These are phyloP conservation scores for Acanthosepion pharaonis DNA, from an alignment of 2,888 invertebrate genomes.

Conservation along the genomic window DNA sequence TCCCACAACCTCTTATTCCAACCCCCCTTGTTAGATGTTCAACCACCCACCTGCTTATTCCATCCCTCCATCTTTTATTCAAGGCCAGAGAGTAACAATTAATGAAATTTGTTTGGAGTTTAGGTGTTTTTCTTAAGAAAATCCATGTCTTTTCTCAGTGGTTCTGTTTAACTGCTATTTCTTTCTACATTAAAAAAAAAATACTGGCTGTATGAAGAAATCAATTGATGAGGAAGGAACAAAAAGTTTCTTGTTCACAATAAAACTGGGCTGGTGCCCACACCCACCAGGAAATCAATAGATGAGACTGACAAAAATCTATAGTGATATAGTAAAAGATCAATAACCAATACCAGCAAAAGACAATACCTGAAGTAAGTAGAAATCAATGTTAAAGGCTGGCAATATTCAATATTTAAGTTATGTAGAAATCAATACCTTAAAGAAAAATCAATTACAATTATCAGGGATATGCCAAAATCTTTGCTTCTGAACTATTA, in stretches of 20 bases:
- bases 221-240: neutral
- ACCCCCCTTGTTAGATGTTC: no score
- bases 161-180: neutral
- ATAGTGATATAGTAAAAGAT: neutral
- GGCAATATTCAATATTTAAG: neutral
- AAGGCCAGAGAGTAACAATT: no score
- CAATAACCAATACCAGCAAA: slow-evolving; percentile 22
- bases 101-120: no score
- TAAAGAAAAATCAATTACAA: slow-evolving; percentile 17
- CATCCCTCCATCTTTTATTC: no score
- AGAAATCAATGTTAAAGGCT: neutral
- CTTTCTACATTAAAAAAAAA: neutral
- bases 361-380: neutral
- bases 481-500: no score
- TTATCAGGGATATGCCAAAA: neutral
- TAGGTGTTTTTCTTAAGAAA: neutral
- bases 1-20: no score
- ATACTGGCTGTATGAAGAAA: neutral
- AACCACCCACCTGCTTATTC: no score
- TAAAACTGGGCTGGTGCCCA: neutral
- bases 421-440: neutral
- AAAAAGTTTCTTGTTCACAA: neutral
- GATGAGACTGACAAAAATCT: neutral
- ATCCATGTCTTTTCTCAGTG: neutral
- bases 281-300: neutral